Percentiles rank a stretch among this genome's conserved stretches.
Evolutionary conservation across 2,888 invertebrate species (phyloP).

Genomic region (Laothoe populi): DNA sequence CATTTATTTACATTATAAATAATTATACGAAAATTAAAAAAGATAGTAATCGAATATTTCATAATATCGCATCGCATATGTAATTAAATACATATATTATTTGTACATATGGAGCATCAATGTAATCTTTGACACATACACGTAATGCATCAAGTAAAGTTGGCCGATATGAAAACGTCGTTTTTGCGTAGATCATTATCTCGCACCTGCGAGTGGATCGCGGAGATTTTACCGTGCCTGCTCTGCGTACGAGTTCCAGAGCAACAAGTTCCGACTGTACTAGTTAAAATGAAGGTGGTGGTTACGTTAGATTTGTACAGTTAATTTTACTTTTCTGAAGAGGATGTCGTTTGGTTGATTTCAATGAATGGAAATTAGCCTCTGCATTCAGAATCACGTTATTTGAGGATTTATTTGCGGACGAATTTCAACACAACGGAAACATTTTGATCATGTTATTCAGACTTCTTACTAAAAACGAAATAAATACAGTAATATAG

Average conservation of each 20-base stretch:
- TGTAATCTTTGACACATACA: background rate
- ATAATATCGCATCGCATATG: background rate
- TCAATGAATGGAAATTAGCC: background rate
- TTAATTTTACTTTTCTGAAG: constrained; percentile 10
- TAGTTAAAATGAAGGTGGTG: constrained; percentile 3
- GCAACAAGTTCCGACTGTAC: constrained; percentile 15
- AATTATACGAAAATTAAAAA: too few relatives aligned
- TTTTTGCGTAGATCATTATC: constrained; percentile 23
- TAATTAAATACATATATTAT: constrained; percentile 1
- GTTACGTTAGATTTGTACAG: background rate
- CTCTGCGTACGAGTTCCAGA: constrained; percentile 20
- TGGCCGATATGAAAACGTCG: constrained; percentile 8
- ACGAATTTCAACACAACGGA: too few relatives aligned
- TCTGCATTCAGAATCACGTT: too few relatives aligned
- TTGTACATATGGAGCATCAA: constrained; percentile 5
- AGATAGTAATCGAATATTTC: too few relatives aligned
- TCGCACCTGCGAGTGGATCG: constrained; percentile 22
- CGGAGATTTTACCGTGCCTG: constrained; percentile 15
- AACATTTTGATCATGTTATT: too few relatives aligned
- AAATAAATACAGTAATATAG: background rate
- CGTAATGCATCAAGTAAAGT: background rate
- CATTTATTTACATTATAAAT: too few relatives aligned
- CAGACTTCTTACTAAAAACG: background rate
- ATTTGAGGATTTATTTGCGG: background rate
- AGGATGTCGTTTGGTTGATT: background rate